Evolutionary conservation across 2,797 vertebrate genomes (phyloP), one percentile per base, ranked within the genome.

Genomic region (Brachymystax lenok): DNA sequence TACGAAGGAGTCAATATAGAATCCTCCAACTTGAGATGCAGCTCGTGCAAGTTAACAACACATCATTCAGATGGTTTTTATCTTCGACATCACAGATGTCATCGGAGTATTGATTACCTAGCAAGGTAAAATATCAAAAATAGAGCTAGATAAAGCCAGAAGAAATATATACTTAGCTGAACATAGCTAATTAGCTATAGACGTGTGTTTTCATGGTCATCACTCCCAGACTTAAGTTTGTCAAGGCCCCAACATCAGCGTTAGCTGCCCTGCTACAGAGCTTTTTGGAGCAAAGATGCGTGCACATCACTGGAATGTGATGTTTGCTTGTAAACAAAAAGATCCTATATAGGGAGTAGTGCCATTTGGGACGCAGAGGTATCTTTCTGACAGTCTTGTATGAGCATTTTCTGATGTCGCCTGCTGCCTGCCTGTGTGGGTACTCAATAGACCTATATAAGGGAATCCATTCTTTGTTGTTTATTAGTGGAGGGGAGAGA

Each of bases 381-480:
- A n/a, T 59, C 54, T 59, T 21, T 56, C 54, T 77, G 61, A 14
- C 24, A 67, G 73, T 81, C 69, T 86, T 71, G 71, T 69, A 27
- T 67, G 76, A 82, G 78, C 79, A 64, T 80, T 24, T 78, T 74
- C 27, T 77, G 81, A 87, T 87, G 86, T 71, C 78, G 84, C 86
- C 28, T 30, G 61, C 70, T 70, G 5, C 52, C 21, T 64, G 16
- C 19, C 80, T 14, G 79, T 82, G 71, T 74, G n/a, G 35, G 1
- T 79, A 86, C 83, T 84, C 83, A 88, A 81, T 82, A 90, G 79
- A 82, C 79, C 91, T 93, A 93, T 93, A 93, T 93, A 94, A 93
- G 93, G 91, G 80, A 91, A 93, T 89, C 83, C 85, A 81, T 90
- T 88, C 89, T 92, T 89, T 93, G 92, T 94, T 94, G 92, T 94